A percentile compares a stretch with the other conserved stretches of the same genome.
Evolutionary conservation across 1,140 invertebrate genomes (phyloP).

Genomic region (Aphelenchoides besseyi): DNA sequence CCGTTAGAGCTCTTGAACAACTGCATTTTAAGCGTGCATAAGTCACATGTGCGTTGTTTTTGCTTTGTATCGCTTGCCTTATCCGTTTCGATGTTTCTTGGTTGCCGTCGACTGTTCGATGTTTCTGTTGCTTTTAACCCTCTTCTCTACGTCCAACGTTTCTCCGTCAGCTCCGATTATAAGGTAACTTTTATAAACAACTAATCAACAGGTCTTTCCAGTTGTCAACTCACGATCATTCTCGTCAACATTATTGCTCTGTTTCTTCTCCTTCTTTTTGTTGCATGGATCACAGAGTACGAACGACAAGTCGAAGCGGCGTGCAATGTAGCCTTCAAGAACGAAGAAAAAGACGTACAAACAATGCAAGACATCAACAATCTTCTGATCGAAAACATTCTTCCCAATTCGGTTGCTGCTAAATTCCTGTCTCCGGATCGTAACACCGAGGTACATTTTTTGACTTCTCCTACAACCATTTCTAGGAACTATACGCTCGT

Average conservation of each 20-base stretch:
- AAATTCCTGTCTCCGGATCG: conserved; percentile 75
- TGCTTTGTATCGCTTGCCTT: conserved; percentile 55
- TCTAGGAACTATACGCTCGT: conserved; percentile 86
- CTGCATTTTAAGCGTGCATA: conserved; percentile 49
- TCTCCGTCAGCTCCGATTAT: conserved; percentile 35
- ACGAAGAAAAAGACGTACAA: conserved; percentile 85
- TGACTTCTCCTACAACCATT: conserved; percentile 13
- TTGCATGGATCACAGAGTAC: conserved; percentile 63
- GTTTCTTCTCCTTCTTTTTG: conserved; percentile 55
- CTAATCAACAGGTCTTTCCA: conserved; percentile 32
- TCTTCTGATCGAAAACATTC: conserved; percentile 83
- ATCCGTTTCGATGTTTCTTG: conserved; percentile 57
- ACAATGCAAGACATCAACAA: conserved; percentile 81
- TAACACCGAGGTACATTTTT: conserved; percentile 59
- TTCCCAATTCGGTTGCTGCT: conserved; percentile 85
- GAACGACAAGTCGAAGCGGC: conserved; percentile 58
- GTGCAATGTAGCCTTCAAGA: conserved; percentile 66
- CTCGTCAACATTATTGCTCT: conserved; percentile 54
- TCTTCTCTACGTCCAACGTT: conserved; percentile 54
- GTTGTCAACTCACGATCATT: conserved; percentile 59
- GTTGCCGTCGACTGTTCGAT: conserved; percentile 43
- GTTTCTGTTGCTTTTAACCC: conserved; percentile 42
- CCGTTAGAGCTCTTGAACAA: background rate
- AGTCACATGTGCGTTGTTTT: conserved; percentile 57
- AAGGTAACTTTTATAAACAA: conserved; percentile 25